Base-by-base conservation (phyloP, 2,797 vertebrate genomes). In the Babyrousa celebensis region DNA sequence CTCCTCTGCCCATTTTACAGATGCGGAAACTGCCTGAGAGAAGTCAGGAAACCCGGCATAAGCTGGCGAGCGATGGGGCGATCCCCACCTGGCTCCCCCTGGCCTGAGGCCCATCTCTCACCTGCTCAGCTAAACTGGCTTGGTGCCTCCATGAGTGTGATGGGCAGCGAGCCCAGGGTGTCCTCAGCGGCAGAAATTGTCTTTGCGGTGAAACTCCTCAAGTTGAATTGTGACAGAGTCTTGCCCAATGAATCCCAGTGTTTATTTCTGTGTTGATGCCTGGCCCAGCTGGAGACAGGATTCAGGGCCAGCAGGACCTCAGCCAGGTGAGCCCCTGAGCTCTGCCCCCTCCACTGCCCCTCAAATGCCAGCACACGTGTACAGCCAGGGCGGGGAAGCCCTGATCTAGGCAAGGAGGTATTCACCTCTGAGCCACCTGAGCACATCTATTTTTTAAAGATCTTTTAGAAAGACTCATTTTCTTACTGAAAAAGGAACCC, bases 361-460 rank as follows among this genome's bases (percentile, higher is more conserved):
- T 60, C 12, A 3, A 40, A 36, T 15, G 3, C 10, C 67, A 3
- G 25, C 1, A 1, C 2, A 0, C 0, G 0, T 0, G 12, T 5
- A 5, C 21, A 5, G 14, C 40, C 10, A 2, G 6, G 27, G 11
- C 56, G 8, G 40, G 56, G 7, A 54, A 25, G 6, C 17, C 58
- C 23, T 2, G 16, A 20, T 2, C 4, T 1, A 63, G 29, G 2
- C 0, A 10, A 32, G 7, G 54, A 58, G 2, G 43, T 17, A 10
- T 23, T 4, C 2, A 0, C 15, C 63, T 72, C 84, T 43, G n/a
- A 36, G 23, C 58, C 9, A 20, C 48, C 32, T 2, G 52, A 23
- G 40, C 14, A 12, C 15, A 1, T 11, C 23, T 27, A 1, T 48
- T 80, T 63, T 48, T 6, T 0, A 56, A 54, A 74, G 67, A 63